These are phyloP conservation scores for Anoplolepis gracilipes DNA, from an alignment of 1,140 invertebrate genomes.

Conservation along the genomic window DNA sequence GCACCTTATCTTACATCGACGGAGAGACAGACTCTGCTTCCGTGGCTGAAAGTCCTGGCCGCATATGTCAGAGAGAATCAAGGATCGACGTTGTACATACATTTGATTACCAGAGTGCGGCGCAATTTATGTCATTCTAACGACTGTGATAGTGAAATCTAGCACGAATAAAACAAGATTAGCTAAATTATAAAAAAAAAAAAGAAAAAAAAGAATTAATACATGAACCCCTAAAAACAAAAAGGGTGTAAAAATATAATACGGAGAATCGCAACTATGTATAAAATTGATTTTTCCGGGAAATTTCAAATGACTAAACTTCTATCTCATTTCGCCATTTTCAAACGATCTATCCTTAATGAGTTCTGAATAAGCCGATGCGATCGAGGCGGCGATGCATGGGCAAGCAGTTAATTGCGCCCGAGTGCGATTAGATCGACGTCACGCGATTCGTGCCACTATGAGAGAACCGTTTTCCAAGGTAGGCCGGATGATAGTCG, in stretches of 20 bases:
- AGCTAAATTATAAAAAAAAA: too few relatives aligned
- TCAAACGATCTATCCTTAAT: neutral
- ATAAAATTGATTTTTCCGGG: neutral
- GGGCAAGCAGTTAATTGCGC: constrained; percentile 10
- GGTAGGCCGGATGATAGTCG: constrained; percentile 17
- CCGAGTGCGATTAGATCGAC: constrained; percentile 20
- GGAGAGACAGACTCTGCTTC: constrained; percentile 69
- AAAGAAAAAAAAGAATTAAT: too few relatives aligned
- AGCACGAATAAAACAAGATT: neutral
- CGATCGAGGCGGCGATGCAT: constrained; percentile 1
- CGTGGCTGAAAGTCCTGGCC: constrained; percentile 63
- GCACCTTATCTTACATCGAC: constrained; percentile 64
- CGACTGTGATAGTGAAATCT: neutral
- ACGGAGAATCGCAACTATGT: neutral
- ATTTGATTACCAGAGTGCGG: neutral
- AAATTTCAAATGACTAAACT: neutral
- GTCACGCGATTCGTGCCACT: constrained; percentile 22
- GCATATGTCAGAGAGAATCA: neutral
- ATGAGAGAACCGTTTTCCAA: constrained; percentile 47
- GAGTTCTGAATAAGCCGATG: neutral
- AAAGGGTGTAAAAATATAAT: neutral
- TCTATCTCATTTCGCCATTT: neutral
- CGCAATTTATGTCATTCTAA: neutral
- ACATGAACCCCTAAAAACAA: neutral
- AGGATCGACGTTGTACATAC: constrained; percentile 28